Evolutionary conservation across 2,113 vertebrate genomes (phyloP), one percentile per base, ranked within the genome.

Genomic region (Otis tarda): DNA sequence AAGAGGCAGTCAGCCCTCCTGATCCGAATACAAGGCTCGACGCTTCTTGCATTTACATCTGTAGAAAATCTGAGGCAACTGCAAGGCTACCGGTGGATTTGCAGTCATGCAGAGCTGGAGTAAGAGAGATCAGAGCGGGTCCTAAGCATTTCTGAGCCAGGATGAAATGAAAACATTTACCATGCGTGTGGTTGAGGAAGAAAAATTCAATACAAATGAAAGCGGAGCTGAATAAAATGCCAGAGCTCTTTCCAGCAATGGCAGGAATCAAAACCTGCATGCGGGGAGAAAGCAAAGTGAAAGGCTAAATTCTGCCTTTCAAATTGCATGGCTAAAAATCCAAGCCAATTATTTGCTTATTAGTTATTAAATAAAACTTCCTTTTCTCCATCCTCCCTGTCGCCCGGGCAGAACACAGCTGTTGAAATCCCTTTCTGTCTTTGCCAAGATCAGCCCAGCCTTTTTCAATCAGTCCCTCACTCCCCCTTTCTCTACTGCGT

Each of bases 1-100:
- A 96, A 94, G 70, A 95, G 61, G 74, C 89, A 87, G 89, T 75
- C 91, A 87, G 57, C 18, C 45, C 87, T 80, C 69, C 84, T 68
- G 77, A 86, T 92, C 73, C 91, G 83, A 91, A 78, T 82, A 83
- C 50, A 78, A 59, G 82, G 79, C 64, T 59, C 35, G 59, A 78
- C 2, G 70, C 83, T 87, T 83, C 59, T 93, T 80, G 47, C 53
- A 35, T 83, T 84, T 96, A 93, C 65, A 65, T 87, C 81, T 11
- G 2, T 18, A 57, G 76, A 87, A 78, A 90, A 78, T 75, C 7
- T 56, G 70, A 59, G 50, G 53, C 33, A 77, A 27, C 21, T 31
- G 35, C 55, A 61, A 23, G 0, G 0, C 52, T 73, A 15, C 10
- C 3, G 27, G 43, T 37, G 78, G 78, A 25, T 88, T 76, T 59